Conservation (phyloP, 2,797 vertebrate genomes). For the Poliocrania exsul region DNA sequence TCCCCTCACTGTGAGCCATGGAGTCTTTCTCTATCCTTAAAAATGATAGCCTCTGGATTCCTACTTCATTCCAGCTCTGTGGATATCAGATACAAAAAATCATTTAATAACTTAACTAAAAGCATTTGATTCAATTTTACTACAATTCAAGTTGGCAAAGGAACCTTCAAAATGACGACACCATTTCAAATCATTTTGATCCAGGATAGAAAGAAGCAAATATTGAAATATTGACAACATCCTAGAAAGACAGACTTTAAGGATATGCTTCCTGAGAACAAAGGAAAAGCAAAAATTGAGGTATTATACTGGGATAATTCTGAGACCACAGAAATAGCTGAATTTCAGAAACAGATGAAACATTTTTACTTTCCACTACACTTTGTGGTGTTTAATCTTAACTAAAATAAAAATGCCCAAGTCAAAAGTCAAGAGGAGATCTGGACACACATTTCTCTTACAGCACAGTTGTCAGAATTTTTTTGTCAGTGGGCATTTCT, state of each 20-base stretch:
- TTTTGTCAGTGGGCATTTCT: neutral
- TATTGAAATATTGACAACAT: neutral
- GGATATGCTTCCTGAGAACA: neutral
- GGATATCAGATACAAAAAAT: neutral
- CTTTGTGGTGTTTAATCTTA: neutral
- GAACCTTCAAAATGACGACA: neutral
- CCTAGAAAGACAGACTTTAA: neutral
- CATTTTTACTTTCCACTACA: neutral
- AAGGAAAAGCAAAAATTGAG: neutral
- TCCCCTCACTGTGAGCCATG: neutral
- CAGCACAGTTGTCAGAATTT: neutral
- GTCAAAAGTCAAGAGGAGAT: neutral
- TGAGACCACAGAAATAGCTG: neutral
- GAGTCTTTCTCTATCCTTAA: neutral
- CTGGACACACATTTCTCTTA: neutral
- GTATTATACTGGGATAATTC: neutral
- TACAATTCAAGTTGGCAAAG: neutral
- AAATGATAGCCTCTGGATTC: neutral
- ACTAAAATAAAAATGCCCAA: neutral
- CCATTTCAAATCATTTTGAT: neutral
- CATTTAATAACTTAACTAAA: neutral
- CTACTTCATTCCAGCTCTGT: neutral
- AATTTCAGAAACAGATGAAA: neutral
- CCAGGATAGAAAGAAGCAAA: neutral
- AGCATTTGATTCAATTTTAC: neutral